Percentiles rank a stretch among this genome's conserved stretches.
Conservation (phyloP, 1,140 invertebrate species). For the Tetramorium alpestre region DNA sequence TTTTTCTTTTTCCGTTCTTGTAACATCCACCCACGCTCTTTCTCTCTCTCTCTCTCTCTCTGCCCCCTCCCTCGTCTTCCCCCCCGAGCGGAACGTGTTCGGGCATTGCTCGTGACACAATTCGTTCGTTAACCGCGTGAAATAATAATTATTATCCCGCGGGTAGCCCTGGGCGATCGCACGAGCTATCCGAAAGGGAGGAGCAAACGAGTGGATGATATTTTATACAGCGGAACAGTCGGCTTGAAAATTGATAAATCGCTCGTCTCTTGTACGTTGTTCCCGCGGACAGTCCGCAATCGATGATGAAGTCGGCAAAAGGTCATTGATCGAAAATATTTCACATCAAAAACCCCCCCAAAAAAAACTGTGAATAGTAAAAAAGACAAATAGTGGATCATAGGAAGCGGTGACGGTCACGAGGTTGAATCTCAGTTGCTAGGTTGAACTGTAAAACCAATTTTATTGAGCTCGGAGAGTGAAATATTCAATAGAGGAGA, state of each 20-base stretch:
- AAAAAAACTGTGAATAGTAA: constrained; percentile 30
- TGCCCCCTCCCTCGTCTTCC: neutral
- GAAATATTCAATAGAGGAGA: constrained; percentile 37
- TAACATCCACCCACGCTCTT: neutral
- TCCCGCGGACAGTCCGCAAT: constrained; percentile 42
- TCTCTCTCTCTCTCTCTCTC: constrained; percentile 2
- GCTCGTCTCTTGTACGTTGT: constrained; percentile 61
- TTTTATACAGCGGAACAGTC: constrained; percentile 72
- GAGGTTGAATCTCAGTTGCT: constrained; percentile 22
- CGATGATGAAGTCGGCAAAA: constrained; percentile 51
- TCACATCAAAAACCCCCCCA: constrained; percentile 25
- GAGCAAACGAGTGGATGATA: constrained; percentile 53
- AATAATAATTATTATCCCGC: constrained; percentile 77
- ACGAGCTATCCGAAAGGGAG: constrained; percentile 47
- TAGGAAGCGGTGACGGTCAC: constrained; percentile 13
- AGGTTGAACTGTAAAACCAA: constrained; percentile 22
- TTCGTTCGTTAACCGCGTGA: constrained; percentile 80
- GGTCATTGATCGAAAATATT: constrained; percentile 59
- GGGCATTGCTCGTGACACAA: constrained; percentile 75
- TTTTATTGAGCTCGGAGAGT: constrained; percentile 35
- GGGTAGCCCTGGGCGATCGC: constrained; percentile 63
- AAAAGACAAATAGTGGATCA: constrained; percentile 45
- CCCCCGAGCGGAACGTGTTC: constrained; percentile 15
- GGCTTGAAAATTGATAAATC: constrained; percentile 74
- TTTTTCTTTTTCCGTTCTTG: constrained; percentile 41